Conservation (phyloP, 2,113 vertebrate genomes). For the Callionymus lyra region DNA sequence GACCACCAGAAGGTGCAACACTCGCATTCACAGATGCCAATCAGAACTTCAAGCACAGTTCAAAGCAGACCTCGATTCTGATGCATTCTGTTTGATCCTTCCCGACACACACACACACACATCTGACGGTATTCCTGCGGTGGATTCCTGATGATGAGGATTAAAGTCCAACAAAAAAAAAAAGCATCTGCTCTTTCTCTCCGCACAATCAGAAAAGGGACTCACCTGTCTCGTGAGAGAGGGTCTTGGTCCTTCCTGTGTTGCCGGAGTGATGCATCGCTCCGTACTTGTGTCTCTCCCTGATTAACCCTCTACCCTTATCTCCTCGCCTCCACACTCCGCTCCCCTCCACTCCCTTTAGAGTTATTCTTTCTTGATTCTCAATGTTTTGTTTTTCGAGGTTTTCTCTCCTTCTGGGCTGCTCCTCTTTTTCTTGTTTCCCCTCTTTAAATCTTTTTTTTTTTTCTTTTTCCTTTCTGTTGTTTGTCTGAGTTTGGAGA, state of each 20-base stretch:
- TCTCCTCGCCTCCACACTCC: constrained; percentile 75
- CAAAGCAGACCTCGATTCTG: constrained; percentile 50
- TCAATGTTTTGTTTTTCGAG: constrained; percentile 44
- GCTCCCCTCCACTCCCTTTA: constrained; percentile 50
- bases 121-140: constrained; percentile 3
- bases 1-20: constrained; percentile 11
- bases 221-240: constrained; percentile 92
- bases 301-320: constrained; percentile 69
- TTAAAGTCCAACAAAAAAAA: constrained; percentile 1
- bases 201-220: constrained; percentile 4
- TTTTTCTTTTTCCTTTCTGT: constrained; percentile 60
- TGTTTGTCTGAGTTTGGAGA: constrained; percentile 55
- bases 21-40: constrained; percentile 36
- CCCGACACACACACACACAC: constrained; percentile 7
- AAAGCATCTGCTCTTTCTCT: too few species aligned
- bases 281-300: constrained; percentile 57
- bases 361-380: constrained; percentile 50
- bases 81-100: constrained; percentile 53
- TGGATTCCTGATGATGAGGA: too few species aligned
- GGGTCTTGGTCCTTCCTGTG: constrained; percentile 85
- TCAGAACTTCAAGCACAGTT: constrained; percentile 58
- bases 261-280: constrained; percentile 88
- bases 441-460: constrained; percentile 24
- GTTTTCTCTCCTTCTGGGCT: constrained; percentile 38
- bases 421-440: constrained; percentile 23